Evolutionary conservation across 2,797 vertebrate genomes (phyloP), one percentile per base, ranked within the genome.

Genomic region (Hypotaenidia okinawae): DNA sequence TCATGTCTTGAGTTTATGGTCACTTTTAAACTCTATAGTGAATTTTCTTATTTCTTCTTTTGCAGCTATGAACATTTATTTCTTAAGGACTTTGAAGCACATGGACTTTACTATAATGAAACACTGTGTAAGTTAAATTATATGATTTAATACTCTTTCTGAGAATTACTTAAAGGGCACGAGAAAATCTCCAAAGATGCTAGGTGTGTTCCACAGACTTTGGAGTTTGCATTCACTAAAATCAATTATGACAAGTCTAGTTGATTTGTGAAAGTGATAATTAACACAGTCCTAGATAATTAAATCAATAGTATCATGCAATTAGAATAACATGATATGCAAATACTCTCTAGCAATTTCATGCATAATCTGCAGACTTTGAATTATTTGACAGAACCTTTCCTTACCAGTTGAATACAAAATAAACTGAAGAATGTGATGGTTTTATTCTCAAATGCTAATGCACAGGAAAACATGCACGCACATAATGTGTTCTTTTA

Each of bases 201-300:
- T 59, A 70, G 27, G 13, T 78, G 22, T 82, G 45, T 95, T 88
- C 61, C 57, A 57, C 19, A n/a, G 57, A 74, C 35, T 91, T 87
- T 47, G 33, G 59, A 87, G 43, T 76, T 91, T 70, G 25, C 81
- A 86, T 49, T 88, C 39, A 81, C 45, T 70, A 24, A 89, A 93
- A 84, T 92, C 35, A 84, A 93, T 93, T 84, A 81, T 14, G 24
- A 74, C 45, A 49, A 49, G 32, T 86, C 66, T 92, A 88, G 80
- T 27, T 73, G 80, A 90, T 96, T 91, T 86, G 30, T 86, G 73
- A 86, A 90, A 95, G 66, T 78, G 69, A 90, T 90, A 84, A 92
- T 90, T 95, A 94, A 55, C 79, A 59, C 19, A 51, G 39, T 83
- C 51, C 23, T 51, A 66, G 63, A 83, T 87, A 95, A 95, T 93